A percentile compares a stretch with the other conserved stretches of the same genome.
phyloP scores from a whole-genome alignment of 2,797 vertebrate genomes.

The Anomalospiza imberbis region DNA sequence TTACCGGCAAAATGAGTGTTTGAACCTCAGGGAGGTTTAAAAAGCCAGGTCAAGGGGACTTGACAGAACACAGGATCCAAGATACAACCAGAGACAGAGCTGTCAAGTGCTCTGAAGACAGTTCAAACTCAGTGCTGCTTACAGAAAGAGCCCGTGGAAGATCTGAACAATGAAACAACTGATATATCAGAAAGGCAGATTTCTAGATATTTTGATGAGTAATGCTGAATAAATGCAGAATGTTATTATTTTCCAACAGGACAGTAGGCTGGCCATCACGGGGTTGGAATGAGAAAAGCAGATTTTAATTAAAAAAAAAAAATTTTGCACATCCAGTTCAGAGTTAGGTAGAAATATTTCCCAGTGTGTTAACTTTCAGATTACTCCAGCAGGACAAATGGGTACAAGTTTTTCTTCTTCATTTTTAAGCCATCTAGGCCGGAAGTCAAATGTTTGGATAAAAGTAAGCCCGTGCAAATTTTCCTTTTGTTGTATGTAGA shows the following conservation, averaged over 20 bases:
- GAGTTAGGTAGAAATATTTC: neutral
- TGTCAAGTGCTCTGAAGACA: slow-evolving; percentile 38
- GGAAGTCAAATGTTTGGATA: slow-evolving; percentile 62
- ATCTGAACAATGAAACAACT: neutral
- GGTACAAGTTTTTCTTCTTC: slow-evolving; percentile 5
- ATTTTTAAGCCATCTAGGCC: slow-evolving; percentile 49
- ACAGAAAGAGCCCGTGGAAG: neutral
- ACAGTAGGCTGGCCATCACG: fast-evolving
- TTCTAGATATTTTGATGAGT: slow-evolving; percentile 16
- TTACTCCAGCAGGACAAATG: slow-evolving; percentile 27
- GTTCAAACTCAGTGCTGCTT: neutral
- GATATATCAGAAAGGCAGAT: neutral
- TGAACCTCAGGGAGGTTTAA: slow-evolving; percentile 17
- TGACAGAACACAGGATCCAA: slow-evolving; percentile 32
- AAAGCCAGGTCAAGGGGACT: slow-evolving; percentile 28
- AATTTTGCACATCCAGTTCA: neutral
- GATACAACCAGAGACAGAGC: slow-evolving; percentile 8
- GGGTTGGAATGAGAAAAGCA: neutral
- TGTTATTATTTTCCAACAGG: neutral
- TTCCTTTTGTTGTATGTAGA: slow-evolving; percentile 49
- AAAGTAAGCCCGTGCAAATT: slow-evolving; percentile 58
- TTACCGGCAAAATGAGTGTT: neutral
- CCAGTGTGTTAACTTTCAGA: slow-evolving; percentile 39
- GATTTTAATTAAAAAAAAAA: neutral
- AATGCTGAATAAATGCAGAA: neutral